These are phyloP conservation scores for Hippocampus kuda DNA, from an alignment of 2,797 vertebrate genomes.

Conservation along the genomic window DNA sequence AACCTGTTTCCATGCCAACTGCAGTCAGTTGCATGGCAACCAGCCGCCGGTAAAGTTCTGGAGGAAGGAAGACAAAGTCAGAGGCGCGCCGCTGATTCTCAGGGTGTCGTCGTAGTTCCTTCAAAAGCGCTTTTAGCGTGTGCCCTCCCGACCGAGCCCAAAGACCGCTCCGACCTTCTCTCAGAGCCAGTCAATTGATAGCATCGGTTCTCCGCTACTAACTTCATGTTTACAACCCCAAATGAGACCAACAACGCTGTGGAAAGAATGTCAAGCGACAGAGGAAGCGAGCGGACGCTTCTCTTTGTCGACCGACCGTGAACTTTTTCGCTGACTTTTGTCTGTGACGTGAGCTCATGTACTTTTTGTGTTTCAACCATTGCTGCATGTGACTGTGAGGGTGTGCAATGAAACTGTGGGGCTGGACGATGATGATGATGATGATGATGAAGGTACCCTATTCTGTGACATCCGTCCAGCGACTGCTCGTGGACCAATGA, in stretches of 20 bases:
- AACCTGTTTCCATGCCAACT: constrained; percentile 74
- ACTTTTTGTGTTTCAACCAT: constrained; percentile 64
- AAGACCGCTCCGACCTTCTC: constrained; percentile 60
- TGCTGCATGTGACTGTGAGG: constrained; percentile 72
- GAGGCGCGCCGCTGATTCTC: constrained; percentile 65
- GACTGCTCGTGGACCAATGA: constrained; percentile 69
- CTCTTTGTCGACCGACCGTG: constrained; percentile 49
- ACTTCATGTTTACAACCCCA: constrained; percentile 72
- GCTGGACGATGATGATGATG: constrained; percentile 50
- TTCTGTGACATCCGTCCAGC: constrained; percentile 64
- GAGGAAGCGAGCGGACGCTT: constrained; percentile 9
- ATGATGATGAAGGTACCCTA: constrained; percentile 49
- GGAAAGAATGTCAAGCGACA: constrained; percentile 72
- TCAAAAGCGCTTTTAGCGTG: constrained; percentile 26
- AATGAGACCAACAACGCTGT: constrained; percentile 76
- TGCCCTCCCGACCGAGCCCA: constrained; percentile 68
- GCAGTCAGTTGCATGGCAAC: constrained; percentile 66
- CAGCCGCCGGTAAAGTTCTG: constrained; percentile 42
- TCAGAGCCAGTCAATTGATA: constrained; percentile 46
- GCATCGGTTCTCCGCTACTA: constrained; percentile 56
- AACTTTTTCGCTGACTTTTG: constrained; percentile 65
- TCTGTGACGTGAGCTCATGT: constrained; percentile 73
- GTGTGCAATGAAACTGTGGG: constrained; percentile 72
- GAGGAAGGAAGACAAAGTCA: constrained; percentile 41
- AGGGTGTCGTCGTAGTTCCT: constrained; percentile 70